Percentiles rank a stretch among this genome's conserved stretches.
phyloP scores from a whole-genome alignment of 2,113 vertebrate genomes.

The Ceyx cyanopectus region DNA sequence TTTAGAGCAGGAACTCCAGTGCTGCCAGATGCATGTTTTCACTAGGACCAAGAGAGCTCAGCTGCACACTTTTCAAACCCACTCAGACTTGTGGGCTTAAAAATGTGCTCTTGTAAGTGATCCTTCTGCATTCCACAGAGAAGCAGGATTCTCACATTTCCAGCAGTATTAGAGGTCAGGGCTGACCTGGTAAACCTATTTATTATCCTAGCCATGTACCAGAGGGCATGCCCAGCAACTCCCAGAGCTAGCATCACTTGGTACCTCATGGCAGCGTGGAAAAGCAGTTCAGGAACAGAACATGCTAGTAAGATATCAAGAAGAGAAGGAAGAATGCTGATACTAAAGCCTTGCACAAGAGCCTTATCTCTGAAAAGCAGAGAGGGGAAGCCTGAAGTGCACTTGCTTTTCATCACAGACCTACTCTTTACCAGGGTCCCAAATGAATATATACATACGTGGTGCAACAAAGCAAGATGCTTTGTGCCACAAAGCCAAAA shows the following conservation, averaged over 20 bases:
- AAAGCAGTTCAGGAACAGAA: background rate
- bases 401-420: background rate
- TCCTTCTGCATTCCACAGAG: background rate
- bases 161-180: background rate
- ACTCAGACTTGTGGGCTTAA: constrained; percentile 19
- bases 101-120: background rate
- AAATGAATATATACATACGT: background rate
- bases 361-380: background rate
- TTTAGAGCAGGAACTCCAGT: background rate
- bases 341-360: background rate
- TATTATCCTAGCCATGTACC: background rate
- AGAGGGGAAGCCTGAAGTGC: background rate
- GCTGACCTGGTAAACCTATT: background rate
- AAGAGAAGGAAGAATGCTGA: background rate
- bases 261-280: background rate
- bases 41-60: background rate
- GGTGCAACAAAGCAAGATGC: background rate
- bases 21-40: constrained; percentile 16
- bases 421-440: background rate
- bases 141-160: background rate
- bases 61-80: constrained; percentile 31
- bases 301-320: background rate
- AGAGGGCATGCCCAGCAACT: background rate
- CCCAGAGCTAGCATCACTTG: background rate
- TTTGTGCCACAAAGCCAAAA: background rate